These are phyloP conservation scores for Tetragonula clypearis DNA, from an alignment of 1,140 invertebrate species.

Conservation along the genomic window DNA sequence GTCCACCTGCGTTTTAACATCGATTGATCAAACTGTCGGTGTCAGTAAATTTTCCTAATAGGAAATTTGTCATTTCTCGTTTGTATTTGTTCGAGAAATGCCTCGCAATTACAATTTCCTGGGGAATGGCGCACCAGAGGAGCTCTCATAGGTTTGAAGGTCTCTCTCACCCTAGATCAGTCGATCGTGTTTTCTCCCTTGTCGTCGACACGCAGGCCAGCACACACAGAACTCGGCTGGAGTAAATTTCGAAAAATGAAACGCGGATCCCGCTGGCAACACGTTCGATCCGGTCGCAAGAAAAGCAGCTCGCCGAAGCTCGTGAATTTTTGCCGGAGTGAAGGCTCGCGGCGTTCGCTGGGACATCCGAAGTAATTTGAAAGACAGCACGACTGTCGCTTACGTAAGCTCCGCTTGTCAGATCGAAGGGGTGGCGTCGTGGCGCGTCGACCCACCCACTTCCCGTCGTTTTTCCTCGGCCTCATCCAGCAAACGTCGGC, in stretches of 20 bases:
- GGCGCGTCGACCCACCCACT: background rate
- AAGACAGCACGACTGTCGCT: slow-evolving; percentile 56
- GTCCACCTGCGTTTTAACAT: too few relatives aligned
- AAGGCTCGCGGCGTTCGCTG: slow-evolving; percentile 32
- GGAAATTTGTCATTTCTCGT: too few relatives aligned
- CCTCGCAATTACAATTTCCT: too few relatives aligned
- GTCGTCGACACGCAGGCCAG: background rate
- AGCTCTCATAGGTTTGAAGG: background rate
- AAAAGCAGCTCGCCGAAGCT: slow-evolving; percentile 28
- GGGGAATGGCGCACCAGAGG: too few relatives aligned
- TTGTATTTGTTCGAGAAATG: too few relatives aligned
- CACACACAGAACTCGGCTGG: background rate
- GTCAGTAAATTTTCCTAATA: too few relatives aligned
- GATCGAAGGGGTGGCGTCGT: slow-evolving; percentile 38
- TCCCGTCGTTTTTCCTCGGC: background rate
- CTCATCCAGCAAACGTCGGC: slow-evolving; percentile 14
- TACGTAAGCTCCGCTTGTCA: slow-evolving; percentile 53
- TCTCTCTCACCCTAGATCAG: background rate
- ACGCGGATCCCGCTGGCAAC: background rate
- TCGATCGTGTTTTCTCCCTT: background rate
- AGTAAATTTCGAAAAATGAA: background rate
- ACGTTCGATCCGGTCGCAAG: background rate
- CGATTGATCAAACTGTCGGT: too few relatives aligned
- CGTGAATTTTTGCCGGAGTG: slow-evolving; percentile 47
- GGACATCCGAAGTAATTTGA: slow-evolving; percentile 56